A percentile compares a stretch with the other conserved stretches of the same genome.
Evolutionary conservation across 2,797 vertebrate species (phyloP).

Genomic region (Chiloscyllium punctatum): DNA sequence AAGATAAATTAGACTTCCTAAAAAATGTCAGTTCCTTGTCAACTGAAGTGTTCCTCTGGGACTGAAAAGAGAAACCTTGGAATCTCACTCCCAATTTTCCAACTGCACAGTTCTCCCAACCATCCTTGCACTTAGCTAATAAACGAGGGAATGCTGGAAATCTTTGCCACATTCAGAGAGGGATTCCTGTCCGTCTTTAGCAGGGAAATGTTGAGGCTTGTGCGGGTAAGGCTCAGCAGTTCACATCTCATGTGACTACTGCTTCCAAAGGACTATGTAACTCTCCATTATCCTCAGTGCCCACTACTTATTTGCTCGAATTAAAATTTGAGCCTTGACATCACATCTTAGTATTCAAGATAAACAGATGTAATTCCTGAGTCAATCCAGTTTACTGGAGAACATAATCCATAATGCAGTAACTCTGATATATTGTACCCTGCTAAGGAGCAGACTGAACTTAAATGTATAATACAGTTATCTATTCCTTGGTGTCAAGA

Average conservation of each 20-base stretch:
- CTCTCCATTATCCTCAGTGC: background rate
- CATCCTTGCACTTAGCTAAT: background rate
- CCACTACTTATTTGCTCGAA: background rate
- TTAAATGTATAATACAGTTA: background rate
- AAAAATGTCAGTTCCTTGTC: background rate
- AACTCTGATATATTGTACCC: background rate
- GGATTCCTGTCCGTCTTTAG: background rate
- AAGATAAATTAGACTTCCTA: background rate
- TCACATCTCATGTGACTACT: background rate
- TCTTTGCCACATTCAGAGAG: background rate
- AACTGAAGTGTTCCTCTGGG: background rate
- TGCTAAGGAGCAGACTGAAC: background rate
- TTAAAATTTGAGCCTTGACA: background rate
- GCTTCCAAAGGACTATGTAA: background rate
- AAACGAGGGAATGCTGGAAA: background rate
- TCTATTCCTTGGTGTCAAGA: background rate
- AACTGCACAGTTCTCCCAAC: background rate
- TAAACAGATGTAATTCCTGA: background rate
- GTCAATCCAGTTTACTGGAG: background rate
- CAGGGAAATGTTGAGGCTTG: background rate
- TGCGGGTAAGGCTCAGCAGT: background rate
- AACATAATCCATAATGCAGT: background rate
- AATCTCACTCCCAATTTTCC: background rate
- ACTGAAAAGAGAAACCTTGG: background rate
- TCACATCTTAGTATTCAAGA: background rate